Conservation (phyloP, 2,113 vertebrate species). For the Brevimyrus niger region DNA sequence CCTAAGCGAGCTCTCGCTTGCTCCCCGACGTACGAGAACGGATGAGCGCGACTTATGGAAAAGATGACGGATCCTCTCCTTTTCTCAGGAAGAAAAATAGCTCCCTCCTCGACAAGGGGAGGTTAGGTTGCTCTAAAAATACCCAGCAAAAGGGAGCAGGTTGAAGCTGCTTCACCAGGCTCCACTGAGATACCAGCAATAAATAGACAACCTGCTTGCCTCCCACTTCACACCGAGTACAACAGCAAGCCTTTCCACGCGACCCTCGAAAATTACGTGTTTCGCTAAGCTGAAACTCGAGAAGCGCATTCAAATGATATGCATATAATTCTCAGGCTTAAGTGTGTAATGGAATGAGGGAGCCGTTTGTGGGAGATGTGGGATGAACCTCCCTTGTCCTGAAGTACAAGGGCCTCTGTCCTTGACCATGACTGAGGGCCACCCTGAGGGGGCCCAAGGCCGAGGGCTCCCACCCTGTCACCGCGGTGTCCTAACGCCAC, state of each 20-base stretch:
- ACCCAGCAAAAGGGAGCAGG: conserved; percentile 50
- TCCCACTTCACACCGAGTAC: conserved; percentile 15
- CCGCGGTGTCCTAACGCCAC: not conserved
- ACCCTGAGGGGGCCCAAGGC: not conserved
- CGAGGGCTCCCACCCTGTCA: not conserved
- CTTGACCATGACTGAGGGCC: not conserved
- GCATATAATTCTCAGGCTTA: not conserved
- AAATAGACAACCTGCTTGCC: conserved; percentile 4
- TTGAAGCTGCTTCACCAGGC: conserved; percentile 35
- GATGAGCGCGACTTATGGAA: conserved; percentile 19
- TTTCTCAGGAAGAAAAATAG: conserved; percentile 42
- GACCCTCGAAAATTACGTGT: not conserved
- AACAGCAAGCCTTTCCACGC: conserved; percentile 22
- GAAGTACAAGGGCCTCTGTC: not conserved
- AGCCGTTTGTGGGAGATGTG: not conserved
- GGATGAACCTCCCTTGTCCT: not conserved
- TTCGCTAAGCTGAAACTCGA: not conserved
- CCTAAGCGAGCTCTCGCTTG: not conserved
- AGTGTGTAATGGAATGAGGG: not conserved
- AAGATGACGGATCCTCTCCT: conserved; percentile 56
- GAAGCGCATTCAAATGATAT: not conserved
- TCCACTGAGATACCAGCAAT: conserved; percentile 32
- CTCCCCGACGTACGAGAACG: not conserved
- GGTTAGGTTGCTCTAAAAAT: conserved; percentile 55
- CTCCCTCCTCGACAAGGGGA: conserved; percentile 21